Percentiles rank a stretch among this genome's conserved stretches.
Conservation (phyloP, 35 echinoderm and acorn worm species). For the Stichopus chloronotus region DNA sequence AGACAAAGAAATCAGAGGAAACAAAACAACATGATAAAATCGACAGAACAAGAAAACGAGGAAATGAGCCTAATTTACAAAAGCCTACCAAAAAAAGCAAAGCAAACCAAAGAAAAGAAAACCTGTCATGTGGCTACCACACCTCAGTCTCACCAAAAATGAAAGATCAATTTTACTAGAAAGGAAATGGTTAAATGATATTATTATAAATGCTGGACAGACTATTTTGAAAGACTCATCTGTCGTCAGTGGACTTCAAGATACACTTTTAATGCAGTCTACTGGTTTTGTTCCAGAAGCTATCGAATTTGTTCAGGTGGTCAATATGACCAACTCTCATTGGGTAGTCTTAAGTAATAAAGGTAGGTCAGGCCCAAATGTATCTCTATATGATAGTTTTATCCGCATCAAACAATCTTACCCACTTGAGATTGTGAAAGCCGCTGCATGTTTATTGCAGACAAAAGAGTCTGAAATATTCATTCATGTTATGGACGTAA, state of each 20-base stretch:
- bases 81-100: neutral
- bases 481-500: conserved; percentile 33
- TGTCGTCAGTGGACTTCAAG: conserved; percentile 2
- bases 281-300: conserved; percentile 31
- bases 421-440: conserved; percentile 14
- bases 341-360: conserved; percentile 37
- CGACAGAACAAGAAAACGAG: neutral
- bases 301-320: conserved; percentile 32
- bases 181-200: conserved; percentile 13
- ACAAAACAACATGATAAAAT: neutral
- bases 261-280: neutral
- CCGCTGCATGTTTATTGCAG: neutral
- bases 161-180: conserved; percentile 7
- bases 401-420: neutral
- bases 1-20: neutral
- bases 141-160: neutral
- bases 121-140: neutral
- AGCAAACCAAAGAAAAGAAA: neutral
- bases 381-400: neutral
- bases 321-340: conserved; percentile 29
- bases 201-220: conserved; percentile 43
- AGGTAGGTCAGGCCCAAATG: neutral
- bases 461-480: neutral
- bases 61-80: neutral
- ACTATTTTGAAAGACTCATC: neutral